phyloP scores from a whole-genome alignment of 2,888 invertebrate species.

The Crioceris asparagi region DNA sequence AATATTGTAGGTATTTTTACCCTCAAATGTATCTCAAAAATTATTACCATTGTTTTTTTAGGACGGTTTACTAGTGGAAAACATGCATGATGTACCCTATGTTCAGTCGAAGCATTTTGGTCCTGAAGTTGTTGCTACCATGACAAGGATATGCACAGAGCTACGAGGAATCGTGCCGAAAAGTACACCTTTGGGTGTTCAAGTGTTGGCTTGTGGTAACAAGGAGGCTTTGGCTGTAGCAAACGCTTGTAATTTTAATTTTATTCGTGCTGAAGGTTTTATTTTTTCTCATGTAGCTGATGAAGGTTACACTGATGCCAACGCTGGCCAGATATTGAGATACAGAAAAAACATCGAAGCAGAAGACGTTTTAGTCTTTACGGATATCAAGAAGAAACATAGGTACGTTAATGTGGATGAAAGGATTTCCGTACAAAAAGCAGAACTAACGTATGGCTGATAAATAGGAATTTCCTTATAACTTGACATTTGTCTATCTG shows the following conservation, averaged over 20 bases:
- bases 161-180: conserved; percentile 44
- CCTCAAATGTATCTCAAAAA: background rate
- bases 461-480: too few relatives aligned
- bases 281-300: conserved; percentile 72
- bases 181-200: conserved; percentile 48
- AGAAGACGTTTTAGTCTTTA: conserved; percentile 54
- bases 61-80: conserved; percentile 65
- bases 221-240: conserved; percentile 65
- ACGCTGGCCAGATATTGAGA: conserved; percentile 60
- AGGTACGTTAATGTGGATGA: conserved; percentile 46
- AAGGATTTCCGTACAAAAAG: too few relatives aligned
- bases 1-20: conserved; percentile 41
- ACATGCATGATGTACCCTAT: conserved; percentile 73
- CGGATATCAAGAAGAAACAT: conserved; percentile 82
- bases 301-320: conserved; percentile 67
- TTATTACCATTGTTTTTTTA: conserved; percentile 28
- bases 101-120: conserved; percentile 45
- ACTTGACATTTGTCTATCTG: too few relatives aligned
- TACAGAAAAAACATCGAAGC: conserved; percentile 59
- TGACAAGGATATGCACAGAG: conserved; percentile 53
- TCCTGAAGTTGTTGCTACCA: conserved; percentile 57
- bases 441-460: too few relatives aligned
- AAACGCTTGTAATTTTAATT: conserved; percentile 55
- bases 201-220: conserved; percentile 67
- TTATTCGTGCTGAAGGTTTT: conserved; percentile 68